Conservation (phyloP, 2,888 invertebrate genomes). For the Scrobipalpa costella region DNA sequence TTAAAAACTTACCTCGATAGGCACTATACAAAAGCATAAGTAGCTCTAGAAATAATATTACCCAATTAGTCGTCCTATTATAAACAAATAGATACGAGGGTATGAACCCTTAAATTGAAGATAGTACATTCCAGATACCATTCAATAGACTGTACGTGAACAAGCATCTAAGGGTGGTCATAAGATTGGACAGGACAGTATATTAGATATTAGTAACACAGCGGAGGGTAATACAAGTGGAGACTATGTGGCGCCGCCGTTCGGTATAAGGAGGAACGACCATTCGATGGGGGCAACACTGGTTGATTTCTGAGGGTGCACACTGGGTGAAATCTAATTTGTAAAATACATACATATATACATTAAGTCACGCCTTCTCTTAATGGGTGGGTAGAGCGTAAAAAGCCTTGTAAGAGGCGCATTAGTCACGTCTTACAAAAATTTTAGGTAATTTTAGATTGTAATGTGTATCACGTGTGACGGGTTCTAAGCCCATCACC, state of each 20-base stretch:
- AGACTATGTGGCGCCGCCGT: conserved; percentile 66
- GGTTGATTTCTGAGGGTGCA: conserved; percentile 31
- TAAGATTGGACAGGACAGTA: conserved; percentile 32
- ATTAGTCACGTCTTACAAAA: no score
- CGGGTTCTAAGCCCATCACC: no score
- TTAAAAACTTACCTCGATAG: no score
- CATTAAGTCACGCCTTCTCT: no score
- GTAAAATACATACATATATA: not conserved
- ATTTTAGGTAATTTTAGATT: no score
- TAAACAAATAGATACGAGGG: no score
- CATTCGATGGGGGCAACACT: conserved; percentile 56
- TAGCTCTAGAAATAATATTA: no score
- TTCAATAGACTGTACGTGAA: not conserved
- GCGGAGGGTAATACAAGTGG: conserved; percentile 50
- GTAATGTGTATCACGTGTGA: no score
- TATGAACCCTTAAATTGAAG: not conserved
- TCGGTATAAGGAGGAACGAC: conserved; percentile 56
- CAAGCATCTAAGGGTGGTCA: conserved; percentile 4
- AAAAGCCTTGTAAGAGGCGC: no score
- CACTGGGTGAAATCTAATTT: conserved; percentile 36
- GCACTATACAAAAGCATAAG: no score
- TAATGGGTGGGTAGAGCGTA: no score
- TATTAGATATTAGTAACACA: conserved; percentile 14
- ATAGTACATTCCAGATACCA: not conserved
- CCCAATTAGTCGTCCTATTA: no score